A percentile compares a stretch with the other conserved stretches of the same genome.
Evolutionary conservation across 2,888 invertebrate genomes (phyloP).

Genomic region (Hirudinaria manillensis): DNA sequence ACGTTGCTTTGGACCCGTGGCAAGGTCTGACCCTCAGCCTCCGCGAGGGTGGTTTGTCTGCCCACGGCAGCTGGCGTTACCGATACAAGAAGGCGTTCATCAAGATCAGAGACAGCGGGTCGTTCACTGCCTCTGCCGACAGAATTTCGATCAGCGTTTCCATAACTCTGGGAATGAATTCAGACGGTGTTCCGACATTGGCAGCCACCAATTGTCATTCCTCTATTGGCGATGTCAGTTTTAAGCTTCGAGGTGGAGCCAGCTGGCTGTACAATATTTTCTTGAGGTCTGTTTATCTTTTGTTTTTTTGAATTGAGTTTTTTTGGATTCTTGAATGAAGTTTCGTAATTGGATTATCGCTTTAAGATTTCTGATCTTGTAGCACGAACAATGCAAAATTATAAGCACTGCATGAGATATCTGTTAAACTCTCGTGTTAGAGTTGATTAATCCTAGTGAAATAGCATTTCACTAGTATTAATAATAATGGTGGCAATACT

Average conservation of each 20-base stretch:
- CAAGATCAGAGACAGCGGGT: conserved; percentile 21
- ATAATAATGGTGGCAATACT: no score
- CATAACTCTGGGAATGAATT: conserved; percentile 14
- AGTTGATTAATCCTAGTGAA: no score
- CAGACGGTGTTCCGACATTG: conserved; percentile 13
- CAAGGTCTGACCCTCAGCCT: conserved; percentile 20
- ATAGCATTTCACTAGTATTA: no score
- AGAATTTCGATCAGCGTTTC: conserved; percentile 16
- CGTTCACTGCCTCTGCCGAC: conserved; percentile 24
- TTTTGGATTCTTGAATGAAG: no score
- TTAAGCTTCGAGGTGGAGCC: conserved; percentile 30
- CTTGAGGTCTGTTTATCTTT: neutral
- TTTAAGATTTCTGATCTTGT: no score
- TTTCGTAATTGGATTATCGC: no score
- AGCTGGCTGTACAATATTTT: conserved; percentile 34
- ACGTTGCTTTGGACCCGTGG: neutral
- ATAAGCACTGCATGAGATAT: no score
- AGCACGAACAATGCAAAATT: no score
- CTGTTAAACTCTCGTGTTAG: no score
- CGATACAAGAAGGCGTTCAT: conserved; percentile 20
- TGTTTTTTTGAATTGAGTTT: neutral
- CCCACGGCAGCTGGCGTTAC: conserved; percentile 30
- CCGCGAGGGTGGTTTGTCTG: neutral
- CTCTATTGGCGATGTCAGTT: conserved; percentile 17
- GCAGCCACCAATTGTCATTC: conserved; percentile 7